Conservation (phyloP, 2,888 invertebrate species). For the Brachypalpus laphriformis region DNA sequence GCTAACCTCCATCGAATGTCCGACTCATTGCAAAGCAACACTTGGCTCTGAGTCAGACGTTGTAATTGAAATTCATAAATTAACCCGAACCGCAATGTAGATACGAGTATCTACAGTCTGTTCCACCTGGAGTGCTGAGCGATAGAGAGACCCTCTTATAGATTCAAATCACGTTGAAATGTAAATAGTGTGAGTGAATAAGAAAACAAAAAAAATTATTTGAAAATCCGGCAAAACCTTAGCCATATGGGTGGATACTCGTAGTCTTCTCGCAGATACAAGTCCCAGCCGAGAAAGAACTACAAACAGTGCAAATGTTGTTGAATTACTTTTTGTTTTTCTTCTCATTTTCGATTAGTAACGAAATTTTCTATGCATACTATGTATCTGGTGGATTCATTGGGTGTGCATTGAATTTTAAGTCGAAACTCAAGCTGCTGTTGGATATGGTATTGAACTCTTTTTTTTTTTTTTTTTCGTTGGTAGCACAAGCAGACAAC, state of each 20-base stretch:
- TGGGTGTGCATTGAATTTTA: constrained; percentile 49
- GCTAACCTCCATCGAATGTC: not conserved
- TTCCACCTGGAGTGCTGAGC: not conserved
- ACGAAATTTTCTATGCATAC: constrained; percentile 52
- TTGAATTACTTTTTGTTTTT: no score
- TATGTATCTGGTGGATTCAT: constrained; percentile 56
- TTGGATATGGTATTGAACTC: constrained; percentile 26
- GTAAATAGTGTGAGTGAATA: constrained; percentile 41
- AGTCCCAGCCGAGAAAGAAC: not conserved
- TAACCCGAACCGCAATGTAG: constrained; percentile 15
- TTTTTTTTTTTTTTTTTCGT: not conserved
- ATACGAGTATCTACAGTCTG: not conserved
- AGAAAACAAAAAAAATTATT: not conserved
- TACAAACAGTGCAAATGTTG: constrained; percentile 26
- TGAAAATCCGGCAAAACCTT: constrained; percentile 13
- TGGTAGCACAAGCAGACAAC: not conserved
- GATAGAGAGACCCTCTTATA: not conserved
- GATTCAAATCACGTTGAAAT: constrained; percentile 53
- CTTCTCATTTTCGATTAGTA: constrained; percentile 30
- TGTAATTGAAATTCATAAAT: constrained; percentile 67
- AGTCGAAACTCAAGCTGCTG: constrained; percentile 3
- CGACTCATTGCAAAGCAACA: not conserved
- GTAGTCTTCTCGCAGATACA: not conserved
- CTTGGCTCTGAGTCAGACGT: constrained; percentile 59
- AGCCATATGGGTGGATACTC: not conserved